Evolutionary conservation across 2,113 vertebrate genomes (phyloP).

Genomic region (Pelusios castaneus): DNA sequence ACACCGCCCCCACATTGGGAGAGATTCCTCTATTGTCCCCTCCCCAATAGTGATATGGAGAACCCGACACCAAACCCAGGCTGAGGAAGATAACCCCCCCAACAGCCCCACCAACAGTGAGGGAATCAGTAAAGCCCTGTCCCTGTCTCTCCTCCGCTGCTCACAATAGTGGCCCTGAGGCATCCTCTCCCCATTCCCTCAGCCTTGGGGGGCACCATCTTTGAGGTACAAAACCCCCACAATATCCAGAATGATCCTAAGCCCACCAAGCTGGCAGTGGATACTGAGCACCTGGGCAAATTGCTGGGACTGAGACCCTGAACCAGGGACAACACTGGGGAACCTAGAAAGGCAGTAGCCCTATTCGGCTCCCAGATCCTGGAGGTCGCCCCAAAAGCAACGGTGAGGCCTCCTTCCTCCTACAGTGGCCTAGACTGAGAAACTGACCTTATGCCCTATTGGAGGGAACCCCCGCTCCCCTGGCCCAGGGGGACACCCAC

Average conservation of each 20-base stretch:
- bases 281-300: not conserved
- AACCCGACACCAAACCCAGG: fast-evolving
- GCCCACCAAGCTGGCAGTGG: not conserved
- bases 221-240: not conserved
- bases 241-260: not conserved
- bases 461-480: not conserved
- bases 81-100: fast-evolving
- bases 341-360: not conserved
- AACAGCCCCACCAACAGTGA: not conserved
- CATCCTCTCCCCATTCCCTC: not conserved
- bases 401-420: not conserved
- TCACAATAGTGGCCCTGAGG: not conserved
- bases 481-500: not conserved
- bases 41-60: fast-evolving
- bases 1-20: not conserved
- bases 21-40: not conserved
- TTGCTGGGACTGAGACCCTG: not conserved
- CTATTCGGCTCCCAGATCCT: not conserved
- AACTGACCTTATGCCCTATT: not conserved
- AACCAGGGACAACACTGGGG: not conserved
- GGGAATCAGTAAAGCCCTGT: not conserved
- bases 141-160: not conserved
- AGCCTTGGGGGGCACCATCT: not conserved
- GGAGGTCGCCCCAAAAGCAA: not conserved
- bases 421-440: not conserved